phyloP scores from a whole-genome alignment of 2,888 invertebrate species.

The Callyntrura guangdongensis region DNA sequence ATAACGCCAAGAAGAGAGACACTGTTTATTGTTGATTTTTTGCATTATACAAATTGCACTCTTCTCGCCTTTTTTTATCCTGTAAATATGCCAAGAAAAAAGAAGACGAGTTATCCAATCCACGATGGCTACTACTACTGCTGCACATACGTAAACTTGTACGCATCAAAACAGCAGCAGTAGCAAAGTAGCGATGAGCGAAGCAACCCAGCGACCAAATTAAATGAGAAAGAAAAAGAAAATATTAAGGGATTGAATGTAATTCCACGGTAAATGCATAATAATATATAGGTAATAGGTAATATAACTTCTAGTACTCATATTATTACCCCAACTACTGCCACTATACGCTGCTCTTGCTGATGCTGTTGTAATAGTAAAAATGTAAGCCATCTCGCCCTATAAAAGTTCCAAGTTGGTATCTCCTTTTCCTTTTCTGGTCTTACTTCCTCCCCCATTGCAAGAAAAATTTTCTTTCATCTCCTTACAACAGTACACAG shows the following conservation, averaged over 20 bases:
- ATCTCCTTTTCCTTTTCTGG: constrained; percentile 71
- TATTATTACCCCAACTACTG: neutral
- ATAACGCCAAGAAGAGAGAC: neutral
- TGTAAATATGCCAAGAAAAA: constrained; percentile 50
- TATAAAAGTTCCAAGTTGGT: constrained; percentile 68
- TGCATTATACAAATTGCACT: constrained; percentile 29
- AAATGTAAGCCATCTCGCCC: constrained; percentile 68
- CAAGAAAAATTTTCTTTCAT: constrained; percentile 44
- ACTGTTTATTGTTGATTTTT: constrained; percentile 30
- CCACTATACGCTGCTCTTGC: neutral
- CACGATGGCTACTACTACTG: neutral
- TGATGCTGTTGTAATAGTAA: neutral
- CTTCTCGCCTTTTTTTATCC: neutral
- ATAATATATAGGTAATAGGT: neutral
- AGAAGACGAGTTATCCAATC: constrained; percentile 36
- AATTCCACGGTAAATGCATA: constrained; percentile 14
- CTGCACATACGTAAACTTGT: neutral
- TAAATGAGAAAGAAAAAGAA: neutral
- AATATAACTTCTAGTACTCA: constrained; percentile 3
- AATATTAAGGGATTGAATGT: constrained; percentile 36
- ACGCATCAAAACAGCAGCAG: constrained; percentile 19
- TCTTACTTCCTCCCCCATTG: constrained; percentile 72
- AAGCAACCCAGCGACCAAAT: constrained; percentile 49
- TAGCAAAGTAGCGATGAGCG: constrained; percentile 11
- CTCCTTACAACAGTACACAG: neutral